phyloP scores from a whole-genome alignment of 1,140 invertebrate genomes.

The Belonocnema kinseyi region DNA sequence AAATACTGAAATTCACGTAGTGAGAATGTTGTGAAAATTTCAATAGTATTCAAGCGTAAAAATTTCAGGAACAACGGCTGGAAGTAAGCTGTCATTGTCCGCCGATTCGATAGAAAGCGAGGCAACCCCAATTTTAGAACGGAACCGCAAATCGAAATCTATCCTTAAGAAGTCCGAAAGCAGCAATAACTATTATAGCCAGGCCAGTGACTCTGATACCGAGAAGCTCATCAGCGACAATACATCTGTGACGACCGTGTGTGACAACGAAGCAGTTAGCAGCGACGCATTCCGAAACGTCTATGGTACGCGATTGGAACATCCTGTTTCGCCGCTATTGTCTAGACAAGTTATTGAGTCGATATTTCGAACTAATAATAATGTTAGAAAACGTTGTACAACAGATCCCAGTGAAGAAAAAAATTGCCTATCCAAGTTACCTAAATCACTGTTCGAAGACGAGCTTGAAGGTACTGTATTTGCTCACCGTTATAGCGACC shows the following conservation, averaged over 20 bases:
- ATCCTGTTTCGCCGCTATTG: slow-evolving; percentile 64
- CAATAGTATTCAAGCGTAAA: slow-evolving; percentile 42
- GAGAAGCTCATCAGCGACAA: slow-evolving; percentile 85
- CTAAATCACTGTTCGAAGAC: slow-evolving; percentile 59
- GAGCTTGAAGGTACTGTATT: slow-evolving; percentile 60
- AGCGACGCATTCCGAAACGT: slow-evolving; percentile 62
- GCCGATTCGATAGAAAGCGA: slow-evolving; percentile 83
- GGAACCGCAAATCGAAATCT: slow-evolving; percentile 82
- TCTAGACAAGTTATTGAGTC: slow-evolving; percentile 70
- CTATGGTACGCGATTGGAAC: slow-evolving; percentile 62
- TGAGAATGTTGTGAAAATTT: neutral
- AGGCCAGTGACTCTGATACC: slow-evolving; percentile 82
- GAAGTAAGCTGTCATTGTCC: slow-evolving; percentile 83
- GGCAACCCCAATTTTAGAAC: slow-evolving; percentile 79
- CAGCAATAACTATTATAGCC: slow-evolving; percentile 71
- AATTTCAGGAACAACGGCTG: slow-evolving; percentile 76
- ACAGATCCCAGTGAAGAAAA: slow-evolving; percentile 52
- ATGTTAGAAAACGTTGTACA: slow-evolving; percentile 64
- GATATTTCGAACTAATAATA: slow-evolving; percentile 71
- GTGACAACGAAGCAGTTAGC: slow-evolving; percentile 72
- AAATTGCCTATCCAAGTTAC: slow-evolving; percentile 52
- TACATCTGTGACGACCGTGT: slow-evolving; percentile 74
- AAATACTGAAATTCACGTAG: slow-evolving; percentile 22
- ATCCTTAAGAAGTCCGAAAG: slow-evolving; percentile 87
- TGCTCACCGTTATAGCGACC: neutral